Conservation (phyloP, 2,113 vertebrate genomes). For the Micromys minutus region DNA sequence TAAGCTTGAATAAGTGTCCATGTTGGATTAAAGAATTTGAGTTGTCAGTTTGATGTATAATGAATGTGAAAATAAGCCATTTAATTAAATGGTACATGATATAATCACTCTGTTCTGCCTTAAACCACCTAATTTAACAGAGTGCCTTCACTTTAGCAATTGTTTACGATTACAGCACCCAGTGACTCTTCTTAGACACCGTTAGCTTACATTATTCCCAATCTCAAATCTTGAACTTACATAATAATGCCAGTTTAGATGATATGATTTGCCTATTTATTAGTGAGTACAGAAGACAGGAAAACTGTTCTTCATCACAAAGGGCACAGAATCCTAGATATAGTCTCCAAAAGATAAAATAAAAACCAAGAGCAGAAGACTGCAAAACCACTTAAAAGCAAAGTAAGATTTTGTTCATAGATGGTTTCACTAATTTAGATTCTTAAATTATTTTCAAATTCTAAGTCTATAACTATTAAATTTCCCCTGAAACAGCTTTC, state of each 20-base stretch:
- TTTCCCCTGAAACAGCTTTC: not conserved
- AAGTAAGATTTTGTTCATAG: slow-evolving; percentile 13
- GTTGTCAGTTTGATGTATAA: slow-evolving; percentile 90
- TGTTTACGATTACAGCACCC: slow-evolving; percentile 81
- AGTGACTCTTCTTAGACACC: slow-evolving; percentile 50
- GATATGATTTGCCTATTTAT: slow-evolving; percentile 15
- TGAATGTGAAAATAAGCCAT: slow-evolving; percentile 88
- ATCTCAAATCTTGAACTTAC: slow-evolving; percentile 49
- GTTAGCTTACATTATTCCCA: slow-evolving; percentile 43
- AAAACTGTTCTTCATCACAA: slow-evolving; percentile 43
- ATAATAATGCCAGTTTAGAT: not conserved
- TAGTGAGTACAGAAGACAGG: not conserved
- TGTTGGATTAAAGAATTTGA: slow-evolving; percentile 92
- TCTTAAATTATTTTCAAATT: slow-evolving; percentile 37
- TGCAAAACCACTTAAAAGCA: slow-evolving; percentile 19
- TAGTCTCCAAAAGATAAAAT: not conserved
- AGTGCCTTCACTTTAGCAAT: slow-evolving; percentile 83
- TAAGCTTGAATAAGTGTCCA: slow-evolving; percentile 91
- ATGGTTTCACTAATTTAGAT: slow-evolving; percentile 29
- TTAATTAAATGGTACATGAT: slow-evolving; percentile 88
- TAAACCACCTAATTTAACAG: slow-evolving; percentile 83
- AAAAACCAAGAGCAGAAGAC: slow-evolving; percentile 13
- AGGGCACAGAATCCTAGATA: slow-evolving; percentile 26
- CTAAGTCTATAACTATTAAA: slow-evolving; percentile 24
- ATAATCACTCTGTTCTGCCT: slow-evolving; percentile 87